Conservation (phyloP, 2,888 invertebrate genomes). For the Octodonta nipae region DNA sequence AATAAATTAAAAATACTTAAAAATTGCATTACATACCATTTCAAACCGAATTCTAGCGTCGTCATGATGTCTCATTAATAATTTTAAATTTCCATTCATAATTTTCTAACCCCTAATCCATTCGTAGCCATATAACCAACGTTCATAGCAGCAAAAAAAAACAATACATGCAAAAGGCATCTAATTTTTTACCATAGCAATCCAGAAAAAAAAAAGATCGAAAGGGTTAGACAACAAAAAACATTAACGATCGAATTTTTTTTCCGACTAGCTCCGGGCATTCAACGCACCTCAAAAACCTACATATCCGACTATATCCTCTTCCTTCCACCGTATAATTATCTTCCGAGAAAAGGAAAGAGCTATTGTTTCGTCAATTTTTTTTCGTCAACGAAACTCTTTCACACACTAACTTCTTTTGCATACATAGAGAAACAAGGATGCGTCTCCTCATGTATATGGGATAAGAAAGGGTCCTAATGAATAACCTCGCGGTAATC, state of each 20-base stretch:
- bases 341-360: constrained; percentile 11
- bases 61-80: too few species aligned
- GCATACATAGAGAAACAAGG: constrained; percentile 9
- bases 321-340: constrained; percentile 11
- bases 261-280: constrained; percentile 12
- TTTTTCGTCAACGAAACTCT: constrained; percentile 7
- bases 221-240: constrained; percentile 15
- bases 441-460: constrained; percentile 10
- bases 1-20: too few species aligned
- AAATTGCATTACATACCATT: too few species aligned
- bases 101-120: too few species aligned
- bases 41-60: too few species aligned
- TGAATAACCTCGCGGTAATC: constrained; percentile 28
- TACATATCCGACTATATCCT: constrained; percentile 5
- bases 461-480: constrained; percentile 20
- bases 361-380: constrained; percentile 13
- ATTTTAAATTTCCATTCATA: too few species aligned
- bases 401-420: constrained; percentile 15
- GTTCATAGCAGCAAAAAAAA: neutral
- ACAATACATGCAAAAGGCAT: constrained; percentile 2
- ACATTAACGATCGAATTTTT: constrained; percentile 16
- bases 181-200: constrained; percentile 19
- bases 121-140: neutral
- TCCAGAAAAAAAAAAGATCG: constrained; percentile 13
- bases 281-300: constrained; percentile 7